A percentile compares a stretch with the other conserved stretches of the same genome.
Evolutionary conservation across 2,888 invertebrate species (phyloP).

Genomic region (Sminthurinus aureus): DNA sequence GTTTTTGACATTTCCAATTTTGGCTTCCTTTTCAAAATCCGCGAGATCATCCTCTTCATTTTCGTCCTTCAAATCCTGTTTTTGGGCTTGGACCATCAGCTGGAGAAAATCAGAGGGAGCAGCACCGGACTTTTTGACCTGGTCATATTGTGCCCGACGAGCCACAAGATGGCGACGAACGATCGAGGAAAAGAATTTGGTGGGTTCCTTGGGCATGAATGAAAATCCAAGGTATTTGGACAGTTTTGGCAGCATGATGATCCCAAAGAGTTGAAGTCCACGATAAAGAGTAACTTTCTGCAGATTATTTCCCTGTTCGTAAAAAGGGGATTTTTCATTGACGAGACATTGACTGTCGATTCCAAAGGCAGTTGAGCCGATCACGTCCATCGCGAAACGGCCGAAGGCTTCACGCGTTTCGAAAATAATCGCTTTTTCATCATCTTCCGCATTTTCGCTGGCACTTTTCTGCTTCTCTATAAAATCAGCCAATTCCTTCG

Average conservation of each 20-base stretch:
- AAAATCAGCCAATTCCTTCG: conserved; percentile 21
- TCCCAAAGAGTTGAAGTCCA: not conserved
- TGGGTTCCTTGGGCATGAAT: not conserved
- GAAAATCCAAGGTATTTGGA: not conserved
- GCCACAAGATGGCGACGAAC: not conserved
- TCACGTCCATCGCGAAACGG: conserved; percentile 60
- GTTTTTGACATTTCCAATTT: not conserved
- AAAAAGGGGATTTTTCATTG: conserved; percentile 63
- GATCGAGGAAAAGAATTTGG: conserved; percentile 11
- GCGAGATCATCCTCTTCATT: not conserved
- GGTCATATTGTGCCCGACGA: not conserved
- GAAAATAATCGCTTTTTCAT: not conserved
- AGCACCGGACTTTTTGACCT: not conserved
- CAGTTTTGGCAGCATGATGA: not conserved
- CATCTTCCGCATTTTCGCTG: not conserved
- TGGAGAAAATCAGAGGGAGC: conserved; percentile 35
- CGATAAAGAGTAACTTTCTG: conserved; percentile 16
- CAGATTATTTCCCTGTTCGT: conserved; percentile 53
- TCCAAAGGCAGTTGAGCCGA: conserved; percentile 65
- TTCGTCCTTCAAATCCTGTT: not conserved
- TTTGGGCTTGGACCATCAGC: conserved; percentile 39
- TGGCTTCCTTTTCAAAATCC: conserved; percentile 37
- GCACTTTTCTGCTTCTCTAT: not conserved
- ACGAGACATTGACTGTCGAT: conserved; percentile 62
- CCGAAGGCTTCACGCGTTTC: conserved; percentile 49